These are phyloP conservation scores for Aplocera efformata DNA, from an alignment of 2,888 invertebrate genomes.

Conservation along the genomic window DNA sequence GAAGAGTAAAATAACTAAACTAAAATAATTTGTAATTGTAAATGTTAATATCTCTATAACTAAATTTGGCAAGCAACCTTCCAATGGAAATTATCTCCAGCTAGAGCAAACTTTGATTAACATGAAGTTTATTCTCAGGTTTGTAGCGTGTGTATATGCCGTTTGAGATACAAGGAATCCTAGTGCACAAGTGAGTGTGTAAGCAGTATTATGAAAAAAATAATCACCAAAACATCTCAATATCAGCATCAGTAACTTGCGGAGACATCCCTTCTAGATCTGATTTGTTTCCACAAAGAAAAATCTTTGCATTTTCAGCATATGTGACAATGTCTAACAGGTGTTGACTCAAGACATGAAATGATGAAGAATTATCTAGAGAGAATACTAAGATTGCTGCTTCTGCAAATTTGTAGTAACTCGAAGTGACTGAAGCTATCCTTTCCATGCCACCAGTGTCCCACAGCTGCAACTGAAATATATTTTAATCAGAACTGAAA, in stretches of 20 bases:
- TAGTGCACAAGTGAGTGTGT: no score
- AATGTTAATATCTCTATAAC: no score
- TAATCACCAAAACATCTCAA: conserved; percentile 91
- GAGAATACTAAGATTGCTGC: conserved; percentile 96
- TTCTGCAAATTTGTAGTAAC: conserved; percentile 97
- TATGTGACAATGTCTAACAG: conserved; percentile 95
- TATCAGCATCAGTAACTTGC: conserved; percentile 92
- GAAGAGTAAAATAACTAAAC: no score
- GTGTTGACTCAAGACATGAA: conserved; percentile 95
- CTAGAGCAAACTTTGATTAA: no score
- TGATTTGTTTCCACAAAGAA: conserved; percentile 94
- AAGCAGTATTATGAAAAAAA: no score
- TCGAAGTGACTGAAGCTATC: conserved; percentile 96
- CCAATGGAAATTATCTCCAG: no score
- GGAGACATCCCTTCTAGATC: conserved; percentile 88
- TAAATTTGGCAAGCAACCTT: no score
- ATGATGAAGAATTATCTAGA: conserved; percentile 93
- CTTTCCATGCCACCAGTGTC: conserved; percentile 98
- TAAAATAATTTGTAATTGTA: no score
- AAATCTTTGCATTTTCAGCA: conserved; percentile 97
- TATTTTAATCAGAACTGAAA: conserved; percentile 11
- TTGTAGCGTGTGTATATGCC: no score
- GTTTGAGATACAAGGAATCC: no score
- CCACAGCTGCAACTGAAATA: conserved; percentile 92
- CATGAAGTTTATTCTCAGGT: no score